Evolutionary conservation across 2,888 invertebrate genomes (phyloP), one percentile per base, ranked within the genome.

Genomic region (Octodonta nipae): DNA sequence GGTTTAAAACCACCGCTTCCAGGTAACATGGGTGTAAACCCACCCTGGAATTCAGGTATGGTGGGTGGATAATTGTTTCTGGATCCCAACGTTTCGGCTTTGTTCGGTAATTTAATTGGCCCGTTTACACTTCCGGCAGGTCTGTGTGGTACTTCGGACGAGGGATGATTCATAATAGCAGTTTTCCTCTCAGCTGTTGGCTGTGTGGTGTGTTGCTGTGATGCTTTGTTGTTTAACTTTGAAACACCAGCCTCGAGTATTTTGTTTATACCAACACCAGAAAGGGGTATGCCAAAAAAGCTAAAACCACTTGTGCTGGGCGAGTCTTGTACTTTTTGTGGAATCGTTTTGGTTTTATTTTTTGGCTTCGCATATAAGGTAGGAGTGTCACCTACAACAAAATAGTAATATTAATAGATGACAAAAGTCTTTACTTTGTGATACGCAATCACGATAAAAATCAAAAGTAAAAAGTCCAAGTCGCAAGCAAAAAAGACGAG

Each of bases 271-370:
- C 76, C 77, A 28, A 86, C 56, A 22, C 73, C 68, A 2, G 85
- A 81, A 36, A 87, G 54, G 0, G 87, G 86, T 52, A 86, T 75
- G 0, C 87, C 87, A 50, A 87, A 87, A 52, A 87, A 84, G 8
- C 86, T 84, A 44, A 85, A 84, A 1, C 78, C 73, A 38, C 73
- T 72, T 15, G 61, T 65, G 32, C 68, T 66, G 0, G 75, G 71
- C 1, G 71, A 60, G 28, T 56, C 51, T 24, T 39, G 47, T 5
- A 58, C 49, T 36, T 50, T 54, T 43, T 58, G 60, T 0, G 58
- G 53, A 15, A 53, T 47, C 20, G 42, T 35, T 22, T 37, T 45
- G 10, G 45, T 46, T 36, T 52, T 56, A 29, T 52, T 55, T 34
- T 63, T 63, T 5, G 60, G 42, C 25, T 65, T 70, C 3, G 74